Evolutionary conservation across 2,888 invertebrate genomes (phyloP).

Genomic region (Leucophenga montana): DNA sequence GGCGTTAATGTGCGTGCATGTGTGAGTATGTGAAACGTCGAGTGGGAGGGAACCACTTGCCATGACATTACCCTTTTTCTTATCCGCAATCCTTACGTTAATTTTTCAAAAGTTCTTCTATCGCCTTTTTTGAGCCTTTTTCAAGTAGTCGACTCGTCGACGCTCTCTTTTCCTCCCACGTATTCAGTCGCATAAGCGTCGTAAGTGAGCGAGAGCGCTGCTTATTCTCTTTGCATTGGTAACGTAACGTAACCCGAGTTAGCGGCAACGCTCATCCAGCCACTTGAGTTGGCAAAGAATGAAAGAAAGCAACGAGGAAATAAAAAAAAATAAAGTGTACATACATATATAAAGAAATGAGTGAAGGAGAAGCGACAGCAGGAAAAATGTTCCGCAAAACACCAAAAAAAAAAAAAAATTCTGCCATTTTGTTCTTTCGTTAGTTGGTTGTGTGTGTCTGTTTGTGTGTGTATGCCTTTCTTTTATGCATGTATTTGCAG

Average conservation of each 20-base stretch:
- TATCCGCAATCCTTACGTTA: constrained; percentile 52
- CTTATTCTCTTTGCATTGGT: constrained; percentile 41
- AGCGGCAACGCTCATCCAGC: constrained; percentile 18
- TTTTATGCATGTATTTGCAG: background rate
- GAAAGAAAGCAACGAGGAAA: constrained; percentile 24
- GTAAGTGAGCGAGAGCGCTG: constrained; percentile 13
- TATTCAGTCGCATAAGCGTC: constrained; percentile 27
- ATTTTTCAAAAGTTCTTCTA: constrained; percentile 56
- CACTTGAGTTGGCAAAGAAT: constrained; percentile 59
- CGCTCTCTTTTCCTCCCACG: constrained; percentile 31
- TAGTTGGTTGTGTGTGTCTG: constrained; percentile 38
- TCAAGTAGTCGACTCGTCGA: constrained; percentile 30
- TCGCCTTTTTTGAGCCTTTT: constrained; percentile 39
- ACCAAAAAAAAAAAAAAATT: background rate
- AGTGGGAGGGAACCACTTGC: background rate
- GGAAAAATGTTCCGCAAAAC: constrained; percentile 56
- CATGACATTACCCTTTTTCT: constrained; percentile 52
- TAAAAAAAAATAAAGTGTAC: constrained; percentile 20
- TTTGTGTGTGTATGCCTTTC: background rate
- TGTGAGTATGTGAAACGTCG: constrained; percentile 15
- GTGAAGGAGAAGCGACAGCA: constrained; percentile 53
- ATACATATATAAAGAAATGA: constrained; percentile 41
- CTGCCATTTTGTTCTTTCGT: constrained; percentile 39
- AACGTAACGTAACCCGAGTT: constrained; percentile 47
- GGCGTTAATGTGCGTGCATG: background rate